Conservation (phyloP, 2,888 invertebrate genomes). For the Dorcus hopei region DNA sequence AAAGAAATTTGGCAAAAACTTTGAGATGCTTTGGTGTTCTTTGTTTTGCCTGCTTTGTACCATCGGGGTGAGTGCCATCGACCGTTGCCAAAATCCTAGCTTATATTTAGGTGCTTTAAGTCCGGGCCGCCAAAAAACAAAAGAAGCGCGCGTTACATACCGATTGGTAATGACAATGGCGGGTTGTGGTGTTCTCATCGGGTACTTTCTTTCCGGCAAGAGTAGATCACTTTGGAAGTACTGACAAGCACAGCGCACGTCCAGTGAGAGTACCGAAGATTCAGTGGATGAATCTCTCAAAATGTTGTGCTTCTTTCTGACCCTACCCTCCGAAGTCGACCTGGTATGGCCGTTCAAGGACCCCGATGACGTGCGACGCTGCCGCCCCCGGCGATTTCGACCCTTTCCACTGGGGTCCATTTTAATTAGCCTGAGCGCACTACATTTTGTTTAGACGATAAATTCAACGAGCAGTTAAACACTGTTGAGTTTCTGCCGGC, state of each 20-base stretch:
- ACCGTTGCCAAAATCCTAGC: no score
- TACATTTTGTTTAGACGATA: no score
- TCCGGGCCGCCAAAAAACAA: no score
- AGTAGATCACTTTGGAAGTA: constrained; percentile 78
- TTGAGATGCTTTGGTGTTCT: no score
- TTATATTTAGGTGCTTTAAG: no score
- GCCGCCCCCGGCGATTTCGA: not conserved
- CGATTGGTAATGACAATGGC: not conserved
- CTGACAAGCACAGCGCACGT: constrained; percentile 83
- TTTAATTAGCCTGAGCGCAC: not conserved
- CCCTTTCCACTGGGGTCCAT: constrained; percentile 16
- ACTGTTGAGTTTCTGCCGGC: not conserved
- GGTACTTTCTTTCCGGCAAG: constrained; percentile 62
- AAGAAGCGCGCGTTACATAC: not conserved
- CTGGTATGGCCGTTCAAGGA: constrained; percentile 41
- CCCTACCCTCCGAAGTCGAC: constrained; percentile 67
- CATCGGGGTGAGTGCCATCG: no score
- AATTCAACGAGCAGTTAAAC: not conserved
- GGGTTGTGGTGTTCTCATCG: not conserved
- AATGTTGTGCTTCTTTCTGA: constrained; percentile 59
- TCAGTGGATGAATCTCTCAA: constrained; percentile 70
- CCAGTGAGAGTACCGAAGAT: constrained; percentile 62
- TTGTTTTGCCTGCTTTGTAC: no score
- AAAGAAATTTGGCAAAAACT: no score
- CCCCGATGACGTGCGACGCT: constrained; percentile 1